Base-by-base conservation (phyloP, 1,140 invertebrate species). In the Pomacea maculata region DNA sequence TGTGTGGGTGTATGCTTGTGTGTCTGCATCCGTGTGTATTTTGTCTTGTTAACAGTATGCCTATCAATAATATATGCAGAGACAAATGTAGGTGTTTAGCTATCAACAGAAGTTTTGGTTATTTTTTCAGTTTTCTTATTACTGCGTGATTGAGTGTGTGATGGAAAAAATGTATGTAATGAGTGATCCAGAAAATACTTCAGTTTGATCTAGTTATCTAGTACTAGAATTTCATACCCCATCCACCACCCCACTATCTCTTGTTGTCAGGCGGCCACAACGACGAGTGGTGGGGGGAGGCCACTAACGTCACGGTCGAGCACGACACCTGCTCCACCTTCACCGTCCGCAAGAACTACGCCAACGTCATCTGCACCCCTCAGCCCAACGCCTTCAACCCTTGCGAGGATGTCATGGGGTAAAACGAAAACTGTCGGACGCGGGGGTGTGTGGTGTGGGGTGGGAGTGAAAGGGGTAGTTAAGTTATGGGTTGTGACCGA, bases 391-490 rank as follows among this genome's bases (percentile, higher is more conserved):
- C 95, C 0, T 93, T 97, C 65, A 97, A 97, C 91, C 96, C 96
- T 11, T 95, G 96, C 88, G 96, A 97, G 90, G 96, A 97, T 87
- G 95, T 98, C 10, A 96, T 98, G 95, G 96, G 96, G 77, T 78
- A 65, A 45, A 45, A 45, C 34, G 6, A 45, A 45, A 45, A 45
- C 34, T 11, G 57, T 11, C 61, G 7, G 68, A 21, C 11, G 34
- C 1, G 34, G 34, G 7, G 5, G 0, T n/a, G 73, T 34, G 73
- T 21, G 71, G 2, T 5, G n/a, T 45, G 68, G n/a, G 2, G 34
- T 6, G 29, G 71, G 71, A 1, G n/a, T 21, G 29, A 9, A 71
- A 11, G 8, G 2, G 11, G 29, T 11, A 12, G 29, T 73, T 34
- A 21, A 54, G 71, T 34, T 34, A 73, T n/a, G 14, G 11, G 45